phyloP scores from a whole-genome alignment of 2,888 invertebrate genomes.

The Luperina testacea region DNA sequence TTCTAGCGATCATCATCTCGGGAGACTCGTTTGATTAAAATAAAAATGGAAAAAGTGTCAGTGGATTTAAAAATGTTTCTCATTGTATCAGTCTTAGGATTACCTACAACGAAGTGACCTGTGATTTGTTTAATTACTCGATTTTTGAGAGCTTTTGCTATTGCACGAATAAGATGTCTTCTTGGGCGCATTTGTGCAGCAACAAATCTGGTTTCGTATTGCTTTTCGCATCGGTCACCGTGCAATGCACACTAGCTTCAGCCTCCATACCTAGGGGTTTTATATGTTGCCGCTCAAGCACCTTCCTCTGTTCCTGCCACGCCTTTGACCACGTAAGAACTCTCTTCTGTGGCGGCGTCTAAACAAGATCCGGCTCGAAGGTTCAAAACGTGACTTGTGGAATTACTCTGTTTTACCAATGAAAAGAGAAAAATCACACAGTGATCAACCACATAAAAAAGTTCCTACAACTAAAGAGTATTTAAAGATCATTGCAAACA shows the following conservation, averaged over 20 bases:
- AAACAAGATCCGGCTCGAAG: constrained; percentile 1
- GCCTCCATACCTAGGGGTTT: neutral
- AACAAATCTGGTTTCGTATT: neutral
- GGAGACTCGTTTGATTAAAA: constrained; percentile 29
- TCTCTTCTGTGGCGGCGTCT: too few species aligned
- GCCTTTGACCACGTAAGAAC: neutral
- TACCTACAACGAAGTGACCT: neutral
- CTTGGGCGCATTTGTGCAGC: neutral
- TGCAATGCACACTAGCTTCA: neutral
- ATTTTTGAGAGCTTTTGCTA: neutral
- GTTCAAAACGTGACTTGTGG: neutral
- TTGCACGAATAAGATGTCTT: neutral
- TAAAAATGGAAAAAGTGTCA: constrained; percentile 17
- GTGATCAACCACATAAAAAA: neutral
- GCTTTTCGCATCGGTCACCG: neutral
- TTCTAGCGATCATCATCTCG: neutral
- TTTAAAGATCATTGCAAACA: neutral
- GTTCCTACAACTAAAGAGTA: neutral
- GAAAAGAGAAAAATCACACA: neutral
- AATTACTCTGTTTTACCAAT: neutral
- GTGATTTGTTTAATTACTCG: neutral
- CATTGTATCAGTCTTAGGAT: neutral
- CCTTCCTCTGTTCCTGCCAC: neutral
- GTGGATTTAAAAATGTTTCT: neutral
- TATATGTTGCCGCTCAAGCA: neutral